phyloP scores from a whole-genome alignment of 2,797 vertebrate genomes.

The Eupleurogrammus muticus region DNA sequence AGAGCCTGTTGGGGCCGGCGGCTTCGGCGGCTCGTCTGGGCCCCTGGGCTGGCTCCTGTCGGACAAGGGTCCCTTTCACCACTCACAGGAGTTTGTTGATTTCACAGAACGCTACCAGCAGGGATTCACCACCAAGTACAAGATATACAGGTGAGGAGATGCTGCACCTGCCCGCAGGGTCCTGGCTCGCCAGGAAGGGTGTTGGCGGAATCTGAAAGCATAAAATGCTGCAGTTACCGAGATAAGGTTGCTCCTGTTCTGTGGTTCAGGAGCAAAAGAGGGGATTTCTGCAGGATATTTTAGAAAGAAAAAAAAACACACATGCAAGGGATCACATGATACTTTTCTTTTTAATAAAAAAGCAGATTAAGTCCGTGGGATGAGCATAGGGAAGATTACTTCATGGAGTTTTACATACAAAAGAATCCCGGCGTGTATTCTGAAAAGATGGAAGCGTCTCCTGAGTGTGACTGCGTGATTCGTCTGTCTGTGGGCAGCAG shows the following conservation, averaged over 20 bases:
- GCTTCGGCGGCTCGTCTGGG: conserved; percentile 91
- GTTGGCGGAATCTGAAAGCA: conserved; percentile 6
- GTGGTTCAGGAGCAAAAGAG: background rate
- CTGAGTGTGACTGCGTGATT: conserved; percentile 34
- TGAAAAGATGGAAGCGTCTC: conserved; percentile 34
- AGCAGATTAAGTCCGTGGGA: conserved; percentile 50
- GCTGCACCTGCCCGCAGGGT: background rate
- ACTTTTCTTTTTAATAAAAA: conserved; percentile 37
- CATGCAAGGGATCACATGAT: background rate
- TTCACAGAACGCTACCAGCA: conserved; percentile 97
- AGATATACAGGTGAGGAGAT: conserved; percentile 95
- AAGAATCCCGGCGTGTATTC: conserved; percentile 35
- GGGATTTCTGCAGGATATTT: background rate
- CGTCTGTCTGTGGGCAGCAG: conserved; percentile 41
- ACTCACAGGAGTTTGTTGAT: conserved; percentile 96
- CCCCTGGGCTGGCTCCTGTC: conserved; percentile 97
- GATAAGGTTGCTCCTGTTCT: background rate
- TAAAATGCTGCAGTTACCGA: background rate
- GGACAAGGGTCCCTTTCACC: conserved; percentile 97
- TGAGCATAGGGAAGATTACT: conserved; percentile 51
- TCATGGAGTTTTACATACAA: conserved; percentile 52
- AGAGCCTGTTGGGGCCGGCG: conserved; percentile 83
- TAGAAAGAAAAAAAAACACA: conserved; percentile 9
- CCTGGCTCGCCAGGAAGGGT: background rate
- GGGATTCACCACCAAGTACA: conserved; percentile 98